phyloP scores from a whole-genome alignment of 2,113 vertebrate genomes.

The Stegostoma tigrinum region DNA sequence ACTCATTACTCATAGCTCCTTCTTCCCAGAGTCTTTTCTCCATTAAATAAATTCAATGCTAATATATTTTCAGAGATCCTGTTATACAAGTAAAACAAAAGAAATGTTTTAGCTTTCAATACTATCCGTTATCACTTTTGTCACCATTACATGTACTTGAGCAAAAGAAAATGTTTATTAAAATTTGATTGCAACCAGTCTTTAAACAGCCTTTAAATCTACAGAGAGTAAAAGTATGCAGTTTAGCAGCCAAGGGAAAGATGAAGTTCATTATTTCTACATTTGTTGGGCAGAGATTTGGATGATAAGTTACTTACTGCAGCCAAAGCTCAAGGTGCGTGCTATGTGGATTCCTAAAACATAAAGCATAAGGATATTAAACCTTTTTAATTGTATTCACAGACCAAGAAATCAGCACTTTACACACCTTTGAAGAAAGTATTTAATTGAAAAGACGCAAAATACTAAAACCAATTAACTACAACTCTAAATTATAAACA shows the following conservation, averaged over 20 bases:
- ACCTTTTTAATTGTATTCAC: background rate
- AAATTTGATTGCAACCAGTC: background rate
- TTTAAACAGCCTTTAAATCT: constrained; percentile 26
- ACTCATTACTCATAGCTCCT: background rate
- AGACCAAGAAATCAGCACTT: background rate
- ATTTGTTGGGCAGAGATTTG: constrained; percentile 17
- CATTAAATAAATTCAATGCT: background rate
- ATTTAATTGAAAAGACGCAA: background rate
- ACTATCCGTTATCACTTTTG: background rate
- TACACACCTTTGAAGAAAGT: background rate
- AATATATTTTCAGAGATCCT: background rate
- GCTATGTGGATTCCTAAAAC: background rate
- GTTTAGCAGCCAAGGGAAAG: constrained; percentile 26
- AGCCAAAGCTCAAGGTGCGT: background rate
- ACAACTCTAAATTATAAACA: background rate
- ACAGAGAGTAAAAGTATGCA: background rate
- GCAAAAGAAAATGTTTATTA: background rate
- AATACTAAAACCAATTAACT: background rate
- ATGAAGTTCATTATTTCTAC: constrained; percentile 30
- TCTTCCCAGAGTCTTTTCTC: background rate
- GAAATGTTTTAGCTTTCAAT: background rate
- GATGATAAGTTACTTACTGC: background rate
- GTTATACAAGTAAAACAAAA: background rate
- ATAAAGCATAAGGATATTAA: constrained; percentile 9
- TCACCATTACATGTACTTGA: background rate